Percentiles rank a stretch among this genome's conserved stretches.
Evolutionary conservation across 2,888 invertebrate genomes (phyloP).

Genomic region (Girardia tigrina): DNA sequence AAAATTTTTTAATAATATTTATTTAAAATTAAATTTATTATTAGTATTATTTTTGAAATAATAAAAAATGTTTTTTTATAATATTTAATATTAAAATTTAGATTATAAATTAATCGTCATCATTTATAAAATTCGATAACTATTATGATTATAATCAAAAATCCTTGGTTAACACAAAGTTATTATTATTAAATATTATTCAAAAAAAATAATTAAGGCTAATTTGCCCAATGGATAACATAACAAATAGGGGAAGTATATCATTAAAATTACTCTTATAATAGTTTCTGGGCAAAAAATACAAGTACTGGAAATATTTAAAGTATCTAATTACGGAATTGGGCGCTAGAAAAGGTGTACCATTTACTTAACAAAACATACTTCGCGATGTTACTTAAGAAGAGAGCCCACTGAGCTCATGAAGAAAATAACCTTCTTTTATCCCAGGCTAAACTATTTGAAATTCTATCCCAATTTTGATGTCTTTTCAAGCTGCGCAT

Average conservation of each 20-base stretch:
- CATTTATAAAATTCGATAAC: too few species aligned
- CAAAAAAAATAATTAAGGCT: too few species aligned
- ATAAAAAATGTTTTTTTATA: too few species aligned
- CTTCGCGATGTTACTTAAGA: background rate
- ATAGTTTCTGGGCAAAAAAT: background rate
- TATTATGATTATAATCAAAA: background rate
- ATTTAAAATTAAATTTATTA: background rate
- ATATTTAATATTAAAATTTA: too few species aligned
- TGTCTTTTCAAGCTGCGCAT: background rate
- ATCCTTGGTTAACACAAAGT: background rate
- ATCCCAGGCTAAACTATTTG: background rate
- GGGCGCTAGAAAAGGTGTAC: background rate
- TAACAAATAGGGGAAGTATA: too few species aligned
- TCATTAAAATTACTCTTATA: too few species aligned
- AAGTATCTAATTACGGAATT: background rate
- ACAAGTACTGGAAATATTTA: background rate
- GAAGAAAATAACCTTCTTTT: background rate
- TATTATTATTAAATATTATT: too few species aligned
- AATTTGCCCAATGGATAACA: too few species aligned
- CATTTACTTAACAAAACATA: background rate
- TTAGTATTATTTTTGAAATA: background rate
- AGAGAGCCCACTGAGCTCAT: background rate
- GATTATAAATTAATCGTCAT: too few species aligned
- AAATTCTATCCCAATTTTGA: background rate
- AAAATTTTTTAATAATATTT: too few species aligned